phyloP scores from a whole-genome alignment of 2,888 invertebrate species.

The Camptogramma bilineatum region DNA sequence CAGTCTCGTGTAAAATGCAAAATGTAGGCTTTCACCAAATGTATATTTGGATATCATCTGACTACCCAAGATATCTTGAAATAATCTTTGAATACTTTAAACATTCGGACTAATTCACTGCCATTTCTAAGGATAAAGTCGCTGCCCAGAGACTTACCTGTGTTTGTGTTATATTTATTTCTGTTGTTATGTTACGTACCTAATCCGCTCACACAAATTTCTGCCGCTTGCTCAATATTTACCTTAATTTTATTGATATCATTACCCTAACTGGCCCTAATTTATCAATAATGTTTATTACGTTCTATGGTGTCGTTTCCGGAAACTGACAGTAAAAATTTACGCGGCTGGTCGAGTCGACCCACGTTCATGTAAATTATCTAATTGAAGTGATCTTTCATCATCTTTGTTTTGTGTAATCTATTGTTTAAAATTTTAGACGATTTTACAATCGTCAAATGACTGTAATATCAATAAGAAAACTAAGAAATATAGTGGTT shows the following conservation, averaged over 20 bases:
- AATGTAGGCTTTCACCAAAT: no score
- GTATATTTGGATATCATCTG: no score
- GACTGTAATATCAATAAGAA: no score
- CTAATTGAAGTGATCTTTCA: neutral
- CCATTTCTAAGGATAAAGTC: no score
- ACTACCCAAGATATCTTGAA: neutral
- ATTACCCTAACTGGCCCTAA: constrained; percentile 16
- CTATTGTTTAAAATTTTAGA: neutral
- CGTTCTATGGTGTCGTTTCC: constrained; percentile 13
- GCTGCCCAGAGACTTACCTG: no score
- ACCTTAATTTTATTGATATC: constrained; percentile 15
- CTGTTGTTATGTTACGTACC: neutral
- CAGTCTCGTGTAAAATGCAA: no score
- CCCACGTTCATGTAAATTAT: constrained; percentile 11
- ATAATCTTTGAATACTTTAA: no score
- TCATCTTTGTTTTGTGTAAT: neutral
- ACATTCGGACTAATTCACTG: no score
- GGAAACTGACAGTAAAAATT: constrained; percentile 19
- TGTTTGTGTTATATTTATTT: no score
- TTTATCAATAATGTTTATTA: constrained; percentile 24
- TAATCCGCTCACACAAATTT: neutral
- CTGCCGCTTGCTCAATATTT: constrained; percentile 16
- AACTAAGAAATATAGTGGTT: no score
- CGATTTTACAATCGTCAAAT: no score
- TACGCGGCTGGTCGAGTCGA: constrained; percentile 10